phyloP scores from a whole-genome alignment of 2,113 vertebrate genomes.

The Callopanchax toddi region DNA sequence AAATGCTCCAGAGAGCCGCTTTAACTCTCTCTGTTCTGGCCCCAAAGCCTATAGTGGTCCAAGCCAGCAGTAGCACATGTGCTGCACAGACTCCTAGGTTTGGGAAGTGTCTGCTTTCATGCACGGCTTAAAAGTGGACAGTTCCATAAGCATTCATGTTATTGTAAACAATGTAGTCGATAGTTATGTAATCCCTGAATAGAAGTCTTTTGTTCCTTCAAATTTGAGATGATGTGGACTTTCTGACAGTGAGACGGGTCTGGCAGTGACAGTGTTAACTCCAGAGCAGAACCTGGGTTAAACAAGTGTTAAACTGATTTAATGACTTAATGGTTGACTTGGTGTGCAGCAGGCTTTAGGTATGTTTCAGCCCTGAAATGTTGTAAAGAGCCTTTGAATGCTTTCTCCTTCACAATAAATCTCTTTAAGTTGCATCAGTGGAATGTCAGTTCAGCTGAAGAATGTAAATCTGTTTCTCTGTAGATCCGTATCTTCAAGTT shows the following conservation, averaged over 20 bases:
- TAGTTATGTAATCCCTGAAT: no score
- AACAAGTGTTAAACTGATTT: slow-evolving; percentile 46
- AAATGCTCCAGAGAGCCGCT: no score
- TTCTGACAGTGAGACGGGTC: not conserved
- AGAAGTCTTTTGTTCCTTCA: no score
- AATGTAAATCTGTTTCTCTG: slow-evolving; percentile 2
- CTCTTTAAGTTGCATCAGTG: slow-evolving; percentile 19
- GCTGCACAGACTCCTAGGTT: slow-evolving; percentile 49
- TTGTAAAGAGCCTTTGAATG: slow-evolving; percentile 36
- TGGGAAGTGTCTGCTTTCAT: slow-evolving; percentile 28
- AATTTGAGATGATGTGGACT: not conserved
- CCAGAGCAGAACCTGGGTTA: slow-evolving; percentile 1
- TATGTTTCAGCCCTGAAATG: slow-evolving; percentile 30
- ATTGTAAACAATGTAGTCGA: not conserved
- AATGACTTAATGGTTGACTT: slow-evolving; percentile 43
- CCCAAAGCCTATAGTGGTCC: slow-evolving; percentile 32
- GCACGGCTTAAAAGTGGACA: not conserved
- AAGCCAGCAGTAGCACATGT: slow-evolving; percentile 73
- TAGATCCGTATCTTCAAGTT: not conserved
- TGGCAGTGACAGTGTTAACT: slow-evolving; percentile 42
- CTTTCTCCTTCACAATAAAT: slow-evolving; percentile 48
- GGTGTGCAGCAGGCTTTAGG: slow-evolving; percentile 20
- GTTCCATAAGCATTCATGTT: slow-evolving; percentile 9
- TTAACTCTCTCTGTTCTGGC: slow-evolving; percentile 45
- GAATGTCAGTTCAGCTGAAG: not conserved